These are phyloP conservation scores for Gastrophysa polygoni DNA, from an alignment of 2,888 invertebrate species.

Conservation along the genomic window DNA sequence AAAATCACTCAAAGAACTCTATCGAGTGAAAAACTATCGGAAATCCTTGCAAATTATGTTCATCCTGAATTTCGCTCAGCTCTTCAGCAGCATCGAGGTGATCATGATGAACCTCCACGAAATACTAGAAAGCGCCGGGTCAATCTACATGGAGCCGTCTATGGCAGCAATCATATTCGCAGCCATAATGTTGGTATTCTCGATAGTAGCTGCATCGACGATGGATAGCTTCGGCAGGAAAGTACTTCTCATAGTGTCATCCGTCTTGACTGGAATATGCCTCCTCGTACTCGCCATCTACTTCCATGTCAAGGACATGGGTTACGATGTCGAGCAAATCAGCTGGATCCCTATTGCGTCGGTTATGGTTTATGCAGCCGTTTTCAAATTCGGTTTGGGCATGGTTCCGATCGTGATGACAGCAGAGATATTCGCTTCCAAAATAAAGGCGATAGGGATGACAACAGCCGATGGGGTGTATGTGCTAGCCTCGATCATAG, in stretches of 20 bases:
- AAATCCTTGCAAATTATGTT: slow-evolving; percentile 53
- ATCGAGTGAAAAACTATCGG: slow-evolving; percentile 51
- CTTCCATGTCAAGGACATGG: slow-evolving; percentile 48
- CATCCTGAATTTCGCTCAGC: slow-evolving; percentile 52
- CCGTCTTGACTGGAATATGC: slow-evolving; percentile 49
- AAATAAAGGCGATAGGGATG: slow-evolving; percentile 55
- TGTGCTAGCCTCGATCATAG: slow-evolving; percentile 48
- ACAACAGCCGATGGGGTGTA: slow-evolving; percentile 53
- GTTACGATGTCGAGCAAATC: slow-evolving; percentile 40
- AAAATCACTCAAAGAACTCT: slow-evolving; percentile 46
- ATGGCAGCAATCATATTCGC: slow-evolving; percentile 52
- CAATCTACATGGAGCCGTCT: slow-evolving; percentile 47
- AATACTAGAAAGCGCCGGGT: slow-evolving; percentile 51
- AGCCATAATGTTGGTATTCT: slow-evolving; percentile 50
- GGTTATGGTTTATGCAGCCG: slow-evolving; percentile 50
- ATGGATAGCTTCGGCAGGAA: slow-evolving; percentile 53
- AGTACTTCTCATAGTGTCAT: slow-evolving; percentile 48
- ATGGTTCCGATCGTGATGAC: slow-evolving; percentile 54
- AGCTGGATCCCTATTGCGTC: slow-evolving; percentile 49
- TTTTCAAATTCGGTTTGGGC: slow-evolving; percentile 53
- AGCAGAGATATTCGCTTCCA: slow-evolving; percentile 54
- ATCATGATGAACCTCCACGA: slow-evolving; percentile 55
- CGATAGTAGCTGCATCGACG: slow-evolving; percentile 46
- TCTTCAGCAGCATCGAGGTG: slow-evolving; percentile 54
- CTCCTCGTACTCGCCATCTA: slow-evolving; percentile 50